Base-by-base conservation (phyloP, 2,888 invertebrate genomes). In the Pollenia griseotomentosa region DNA sequence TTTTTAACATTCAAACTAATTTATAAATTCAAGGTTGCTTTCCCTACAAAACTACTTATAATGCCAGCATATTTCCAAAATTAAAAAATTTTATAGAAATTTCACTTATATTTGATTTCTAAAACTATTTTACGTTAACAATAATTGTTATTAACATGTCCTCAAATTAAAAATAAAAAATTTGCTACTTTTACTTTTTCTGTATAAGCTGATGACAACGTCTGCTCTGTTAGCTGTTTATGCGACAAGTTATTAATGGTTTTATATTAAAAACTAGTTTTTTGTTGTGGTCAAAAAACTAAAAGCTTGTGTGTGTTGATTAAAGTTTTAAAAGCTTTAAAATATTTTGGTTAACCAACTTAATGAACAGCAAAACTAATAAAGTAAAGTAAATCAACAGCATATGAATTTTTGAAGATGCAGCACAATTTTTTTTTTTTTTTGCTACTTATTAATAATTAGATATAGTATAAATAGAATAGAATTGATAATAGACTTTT, bases 261-360 rank as follows among this genome's bases (percentile, higher is more conserved):
- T 74, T 74, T 44, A 73, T 11, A 57, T 82, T 44, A 5, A 74
- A 87, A 81, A 84, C 84, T 23, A 66, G 84, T 84, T 81, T 63
- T 71, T 80, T 70, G 12, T 51, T 59, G 53, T 66, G 59, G 71
- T 65, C 71, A 23, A 42, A 44, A 33, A 68, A 51, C 63, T 23
- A 77, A 83, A 87, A 87, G 87, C 84, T 87, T 51, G 23, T 75
- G 23, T 42, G 1, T 59, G 16, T 40, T 65, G n/a, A 23, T 65
- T 57, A 23, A 23, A 19, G 11, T n/a, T n/a, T 48, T 11, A 74
- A 74, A 70, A 85, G 75, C 81, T 85, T 33, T 71, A 42, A 48
- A 33, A 70, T 46, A 16, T 55, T 66, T 8, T 42, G 23, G 6
- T 44, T n/a, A 44, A 44, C 9, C n/a, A 2, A 44, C 9, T 55